Evolutionary conservation across 2,797 vertebrate genomes (phyloP).

Genomic region (Forpus xanthops): DNA sequence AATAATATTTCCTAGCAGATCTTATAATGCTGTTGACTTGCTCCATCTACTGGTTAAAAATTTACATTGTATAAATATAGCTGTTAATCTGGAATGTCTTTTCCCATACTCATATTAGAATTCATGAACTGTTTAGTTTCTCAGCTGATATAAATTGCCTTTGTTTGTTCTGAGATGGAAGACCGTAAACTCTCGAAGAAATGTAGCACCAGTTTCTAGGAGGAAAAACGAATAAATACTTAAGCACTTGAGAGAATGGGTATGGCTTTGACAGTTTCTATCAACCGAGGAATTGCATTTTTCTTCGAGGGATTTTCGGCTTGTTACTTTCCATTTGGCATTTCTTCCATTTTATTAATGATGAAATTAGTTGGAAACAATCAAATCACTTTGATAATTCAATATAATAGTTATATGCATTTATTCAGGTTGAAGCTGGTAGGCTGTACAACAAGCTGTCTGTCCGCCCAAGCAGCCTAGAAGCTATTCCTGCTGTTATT

Average conservation of each 20-base stretch:
- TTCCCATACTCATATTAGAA: not conserved
- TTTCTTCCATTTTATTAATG: not conserved
- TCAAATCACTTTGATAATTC: not conserved
- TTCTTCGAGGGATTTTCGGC: not conserved
- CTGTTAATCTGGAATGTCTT: not conserved
- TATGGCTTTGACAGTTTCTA: not conserved
- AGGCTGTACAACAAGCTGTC: slow-evolving; percentile 94
- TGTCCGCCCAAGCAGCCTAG: slow-evolving; percentile 87
- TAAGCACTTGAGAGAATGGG: fast-evolving
- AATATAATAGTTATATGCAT: not conserved
- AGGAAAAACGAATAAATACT: not conserved
- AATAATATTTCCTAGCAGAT: not conserved
- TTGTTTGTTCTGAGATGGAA: not conserved
- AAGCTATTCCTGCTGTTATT: slow-evolving; percentile 87
- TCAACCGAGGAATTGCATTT: not conserved
- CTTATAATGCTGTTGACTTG: not conserved
- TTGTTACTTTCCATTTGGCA: not conserved
- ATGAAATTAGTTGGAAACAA: not conserved
- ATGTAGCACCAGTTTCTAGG: not conserved
- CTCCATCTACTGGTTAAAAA: slow-evolving; percentile 35
- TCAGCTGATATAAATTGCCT: not conserved
- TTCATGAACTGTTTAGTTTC: not conserved
- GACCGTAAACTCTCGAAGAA: not conserved
- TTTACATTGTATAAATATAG: not conserved
- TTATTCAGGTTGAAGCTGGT: slow-evolving; percentile 90